Conservation (phyloP, 2,888 invertebrate genomes). For the Temnothorax ravouxi region DNA sequence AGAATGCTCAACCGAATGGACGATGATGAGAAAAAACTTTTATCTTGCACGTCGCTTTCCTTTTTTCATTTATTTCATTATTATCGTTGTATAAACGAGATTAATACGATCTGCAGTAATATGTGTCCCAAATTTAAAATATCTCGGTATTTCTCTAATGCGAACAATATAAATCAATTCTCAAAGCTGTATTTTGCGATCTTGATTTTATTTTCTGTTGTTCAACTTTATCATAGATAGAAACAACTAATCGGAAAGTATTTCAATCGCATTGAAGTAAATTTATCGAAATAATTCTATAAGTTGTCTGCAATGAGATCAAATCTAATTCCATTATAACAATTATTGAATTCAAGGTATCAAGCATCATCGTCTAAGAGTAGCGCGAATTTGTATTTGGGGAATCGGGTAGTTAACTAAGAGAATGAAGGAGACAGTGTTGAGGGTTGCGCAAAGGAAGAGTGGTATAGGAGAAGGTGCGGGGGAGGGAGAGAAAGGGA, state of each 20-base stretch:
- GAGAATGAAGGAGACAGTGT: slow-evolving; percentile 79
- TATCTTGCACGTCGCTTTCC: slow-evolving; percentile 53
- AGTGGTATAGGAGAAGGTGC: slow-evolving; percentile 67
- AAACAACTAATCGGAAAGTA: neutral
- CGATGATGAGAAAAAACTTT: slow-evolving; percentile 68
- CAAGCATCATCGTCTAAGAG: slow-evolving; percentile 59
- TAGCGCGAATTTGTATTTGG: slow-evolving; percentile 62
- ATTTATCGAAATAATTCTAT: neutral
- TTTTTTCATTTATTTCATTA: slow-evolving; percentile 41
- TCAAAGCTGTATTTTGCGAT: slow-evolving; percentile 27
- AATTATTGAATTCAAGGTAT: slow-evolving; percentile 4
- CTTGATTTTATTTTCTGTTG: neutral
- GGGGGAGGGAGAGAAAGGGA: slow-evolving; percentile 67
- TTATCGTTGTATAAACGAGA: slow-evolving; percentile 43
- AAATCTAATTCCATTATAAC: slow-evolving; percentile 8
- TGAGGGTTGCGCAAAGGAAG: slow-evolving; percentile 70
- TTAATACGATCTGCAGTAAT: slow-evolving; percentile 30
- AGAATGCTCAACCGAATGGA: slow-evolving; percentile 61
- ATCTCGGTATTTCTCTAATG: neutral
- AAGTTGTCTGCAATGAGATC: neutral
- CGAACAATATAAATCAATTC: neutral
- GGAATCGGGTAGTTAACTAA: slow-evolving; percentile 77
- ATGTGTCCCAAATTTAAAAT: neutral
- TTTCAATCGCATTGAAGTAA: neutral
- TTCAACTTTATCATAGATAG: neutral